These are phyloP conservation scores for Dunckerocampus dactyliophorus DNA, from an alignment of 2,113 vertebrate genomes.

Conservation along the genomic window DNA sequence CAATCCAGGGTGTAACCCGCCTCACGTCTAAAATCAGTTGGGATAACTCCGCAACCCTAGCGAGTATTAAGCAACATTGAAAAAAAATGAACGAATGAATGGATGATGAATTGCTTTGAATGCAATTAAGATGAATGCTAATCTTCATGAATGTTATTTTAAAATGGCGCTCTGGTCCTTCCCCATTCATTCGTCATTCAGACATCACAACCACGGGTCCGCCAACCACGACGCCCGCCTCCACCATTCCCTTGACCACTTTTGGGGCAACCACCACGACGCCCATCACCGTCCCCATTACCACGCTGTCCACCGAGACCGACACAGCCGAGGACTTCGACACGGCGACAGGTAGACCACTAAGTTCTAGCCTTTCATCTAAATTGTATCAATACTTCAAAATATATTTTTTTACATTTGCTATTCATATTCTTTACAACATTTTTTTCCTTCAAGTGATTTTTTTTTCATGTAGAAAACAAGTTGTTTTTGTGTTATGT, in stretches of 20 bases:
- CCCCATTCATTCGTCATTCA: conserved; percentile 23
- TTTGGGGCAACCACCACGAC: conserved; percentile 43
- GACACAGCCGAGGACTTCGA: conserved; percentile 28
- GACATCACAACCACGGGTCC: conserved; percentile 64
- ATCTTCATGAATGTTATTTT: neutral
- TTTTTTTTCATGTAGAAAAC: neutral
- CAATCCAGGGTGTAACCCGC: too few species aligned
- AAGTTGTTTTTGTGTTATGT: too few species aligned
- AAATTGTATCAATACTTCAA: neutral
- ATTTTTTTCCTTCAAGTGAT: neutral
- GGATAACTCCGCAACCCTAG: too few species aligned
- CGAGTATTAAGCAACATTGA: too few species aligned
- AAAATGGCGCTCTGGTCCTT: neutral
- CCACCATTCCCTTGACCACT: conserved; percentile 48
- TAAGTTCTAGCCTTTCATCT: neutral
- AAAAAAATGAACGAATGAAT: too few species aligned
- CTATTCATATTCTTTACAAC: too few species aligned
- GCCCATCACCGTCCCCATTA: conserved; percentile 32
- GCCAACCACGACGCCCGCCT: conserved; percentile 43
- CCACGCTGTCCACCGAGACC: neutral
- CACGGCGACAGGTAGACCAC: conserved; percentile 25
- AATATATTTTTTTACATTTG: too few species aligned
- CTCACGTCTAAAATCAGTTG: too few species aligned
- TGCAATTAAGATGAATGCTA: too few species aligned
- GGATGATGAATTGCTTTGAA: too few species aligned